A percentile compares a stretch with the other conserved stretches of the same genome.
Evolutionary conservation across 1,140 invertebrate genomes (phyloP).

Genomic region (Drosophila bocqueti): DNA sequence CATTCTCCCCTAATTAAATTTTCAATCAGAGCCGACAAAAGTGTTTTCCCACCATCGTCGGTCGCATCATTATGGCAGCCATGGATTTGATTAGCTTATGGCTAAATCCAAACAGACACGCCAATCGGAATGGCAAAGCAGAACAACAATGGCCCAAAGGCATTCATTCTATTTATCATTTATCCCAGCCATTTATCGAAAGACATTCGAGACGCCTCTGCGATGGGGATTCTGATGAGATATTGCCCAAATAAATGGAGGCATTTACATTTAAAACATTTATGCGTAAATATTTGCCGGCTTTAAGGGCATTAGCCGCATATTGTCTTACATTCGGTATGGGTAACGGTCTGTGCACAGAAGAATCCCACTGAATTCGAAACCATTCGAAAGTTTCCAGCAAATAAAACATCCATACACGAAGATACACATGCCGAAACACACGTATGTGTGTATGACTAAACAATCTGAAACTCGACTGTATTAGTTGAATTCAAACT

Average conservation of each 20-base stretch:
- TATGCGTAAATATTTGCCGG: slow-evolving; percentile 64
- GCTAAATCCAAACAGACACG: slow-evolving; percentile 72
- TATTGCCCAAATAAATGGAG: slow-evolving; percentile 63
- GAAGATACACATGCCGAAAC: slow-evolving; percentile 22
- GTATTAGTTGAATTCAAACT: slow-evolving; percentile 67
- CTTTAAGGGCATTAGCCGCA: slow-evolving; percentile 53
- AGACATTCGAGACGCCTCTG: slow-evolving; percentile 62
- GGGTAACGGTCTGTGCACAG: slow-evolving; percentile 33
- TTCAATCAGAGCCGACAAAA: slow-evolving; percentile 44
- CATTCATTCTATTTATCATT: slow-evolving; percentile 82
- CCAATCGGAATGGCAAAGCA: slow-evolving; percentile 48
- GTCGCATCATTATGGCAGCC: slow-evolving; percentile 67
- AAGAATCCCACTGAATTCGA: slow-evolving; percentile 51
- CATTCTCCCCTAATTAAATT: slow-evolving; percentile 58
- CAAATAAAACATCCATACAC: slow-evolving; percentile 60
- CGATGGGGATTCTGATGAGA: slow-evolving; percentile 32
- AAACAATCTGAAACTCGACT: slow-evolving; percentile 50
- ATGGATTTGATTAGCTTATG: slow-evolving; percentile 80
- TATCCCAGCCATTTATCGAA: slow-evolving; percentile 69
- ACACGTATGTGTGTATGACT: slow-evolving; percentile 23
- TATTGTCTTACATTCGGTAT: slow-evolving; percentile 39
- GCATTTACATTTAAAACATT: slow-evolving; percentile 75
- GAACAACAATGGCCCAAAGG: slow-evolving; percentile 56
- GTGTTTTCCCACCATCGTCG: slow-evolving; percentile 13
- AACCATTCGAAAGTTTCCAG: slow-evolving; percentile 49